A percentile compares a stretch with the other conserved stretches of the same genome.
Conservation (phyloP, 2,797 vertebrate species). For the Dallia pectoralis region DNA sequence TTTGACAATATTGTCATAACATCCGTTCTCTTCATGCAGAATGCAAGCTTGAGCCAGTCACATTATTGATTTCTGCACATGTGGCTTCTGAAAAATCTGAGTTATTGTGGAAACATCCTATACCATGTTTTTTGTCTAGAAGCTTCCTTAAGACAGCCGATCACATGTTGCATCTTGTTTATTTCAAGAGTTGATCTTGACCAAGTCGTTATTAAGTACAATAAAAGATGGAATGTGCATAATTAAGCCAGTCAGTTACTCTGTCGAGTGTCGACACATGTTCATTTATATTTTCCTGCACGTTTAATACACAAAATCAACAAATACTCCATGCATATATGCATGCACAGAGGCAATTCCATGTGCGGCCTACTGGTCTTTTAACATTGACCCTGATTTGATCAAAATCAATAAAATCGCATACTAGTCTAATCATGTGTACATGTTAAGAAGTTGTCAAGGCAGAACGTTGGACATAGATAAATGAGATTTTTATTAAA, state of each 20-base stretch:
- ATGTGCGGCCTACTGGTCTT: neutral
- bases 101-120: neutral
- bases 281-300: neutral
- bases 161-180: conserved; percentile 17
- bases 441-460: neutral
- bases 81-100: neutral
- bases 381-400: neutral
- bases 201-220: neutral
- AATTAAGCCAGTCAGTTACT: neutral
- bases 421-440: neutral
- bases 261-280: neutral
- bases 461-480: neutral
- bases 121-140: neutral
- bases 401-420: neutral
- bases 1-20: neutral
- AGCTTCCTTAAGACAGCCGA: conserved; percentile 8
- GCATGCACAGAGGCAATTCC: neutral
- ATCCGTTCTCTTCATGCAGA: neutral
- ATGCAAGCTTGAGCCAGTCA: neutral
- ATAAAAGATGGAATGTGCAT: neutral
- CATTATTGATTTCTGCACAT: neutral
- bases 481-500: neutral
- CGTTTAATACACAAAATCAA: neutral
- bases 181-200: neutral
- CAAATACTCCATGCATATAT: neutral